Evolutionary conservation across 1,140 invertebrate species (phyloP), one percentile per base, ranked within the genome.

Genomic region (Camponotus floridanus): DNA sequence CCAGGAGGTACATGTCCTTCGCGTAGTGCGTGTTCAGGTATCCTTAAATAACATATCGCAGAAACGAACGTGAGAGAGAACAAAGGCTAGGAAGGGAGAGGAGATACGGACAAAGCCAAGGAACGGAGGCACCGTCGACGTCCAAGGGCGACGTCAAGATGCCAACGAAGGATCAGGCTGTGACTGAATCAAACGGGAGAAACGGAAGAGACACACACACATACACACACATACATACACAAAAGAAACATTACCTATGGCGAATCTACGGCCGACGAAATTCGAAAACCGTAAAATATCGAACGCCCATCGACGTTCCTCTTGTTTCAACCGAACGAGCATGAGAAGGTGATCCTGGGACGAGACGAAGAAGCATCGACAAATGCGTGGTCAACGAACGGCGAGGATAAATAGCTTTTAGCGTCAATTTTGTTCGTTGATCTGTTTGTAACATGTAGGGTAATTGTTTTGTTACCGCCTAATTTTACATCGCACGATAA

Each of bases 31-130:
- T 87, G 91, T 89, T 87, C 89, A 91, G 91, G 91, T 92, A 92
- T 91, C 91, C 90, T 91, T 91, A 92, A 92, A 86, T 92, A 91
- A 92, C 91, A 91, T 91, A 92, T 91, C 91, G 91, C 87, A 91
- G 86, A 83, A 92, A 91, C 91, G 85, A 91, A 86, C 86, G 85
- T 90, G 87, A 86, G 76, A 86, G 81, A 90, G 78, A 84, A 84
- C 59, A 74, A 90, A 57, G 65, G 71, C 79, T 78, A 85, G 76
- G 67, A 83, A 73, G 70, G 81, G 55, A 79, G 80, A 79, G 55
- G 51, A 76, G 59, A 76, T 42, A 71, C 48, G 26, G 51, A 81
- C 61, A 26, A 39, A 90, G 11, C 57, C 33, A 62, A 74, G 61
- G 39, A 87, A 70, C 15, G 64, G n/a, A 73, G 36, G 76, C 78